Percentiles rank a stretch among this genome's conserved stretches.
Conservation (phyloP, 1,140 invertebrate species). For the Cherax quadricarinatus region DNA sequence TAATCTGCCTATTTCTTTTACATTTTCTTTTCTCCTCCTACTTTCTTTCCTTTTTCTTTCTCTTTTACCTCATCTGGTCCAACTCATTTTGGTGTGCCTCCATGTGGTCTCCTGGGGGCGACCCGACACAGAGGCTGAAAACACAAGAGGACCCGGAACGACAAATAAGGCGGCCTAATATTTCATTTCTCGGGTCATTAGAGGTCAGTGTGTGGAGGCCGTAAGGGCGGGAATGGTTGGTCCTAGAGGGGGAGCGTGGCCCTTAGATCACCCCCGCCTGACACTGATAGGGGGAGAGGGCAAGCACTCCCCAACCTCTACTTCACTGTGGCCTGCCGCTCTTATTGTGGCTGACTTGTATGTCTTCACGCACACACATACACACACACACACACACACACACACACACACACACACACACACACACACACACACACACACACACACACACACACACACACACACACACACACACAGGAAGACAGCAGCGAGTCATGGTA, state of each 20-base stretch:
- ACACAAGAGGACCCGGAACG: constrained; percentile 7
- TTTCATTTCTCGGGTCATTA: constrained; percentile 53
- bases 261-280: constrained; percentile 27
- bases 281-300: constrained; percentile 42
- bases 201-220: constrained; percentile 18
- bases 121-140: constrained; percentile 13
- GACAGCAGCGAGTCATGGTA: no score
- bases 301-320: background rate
- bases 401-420: no score
- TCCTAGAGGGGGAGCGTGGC: background rate
- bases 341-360: background rate
- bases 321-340: background rate
- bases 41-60: background rate
- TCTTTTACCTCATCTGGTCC: background rate
- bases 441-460: no score
- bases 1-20: background rate
- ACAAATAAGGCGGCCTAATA: constrained; percentile 54
- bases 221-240: constrained; percentile 35
- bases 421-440: no score
- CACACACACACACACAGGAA: no score
- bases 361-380: background rate
- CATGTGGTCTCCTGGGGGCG: background rate
- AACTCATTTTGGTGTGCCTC: background rate
- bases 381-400: no score
- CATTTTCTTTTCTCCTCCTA: background rate